These are phyloP conservation scores for Eptesicus fuscus DNA, from an alignment of 2,113 vertebrate genomes.

Conservation along the genomic window DNA sequence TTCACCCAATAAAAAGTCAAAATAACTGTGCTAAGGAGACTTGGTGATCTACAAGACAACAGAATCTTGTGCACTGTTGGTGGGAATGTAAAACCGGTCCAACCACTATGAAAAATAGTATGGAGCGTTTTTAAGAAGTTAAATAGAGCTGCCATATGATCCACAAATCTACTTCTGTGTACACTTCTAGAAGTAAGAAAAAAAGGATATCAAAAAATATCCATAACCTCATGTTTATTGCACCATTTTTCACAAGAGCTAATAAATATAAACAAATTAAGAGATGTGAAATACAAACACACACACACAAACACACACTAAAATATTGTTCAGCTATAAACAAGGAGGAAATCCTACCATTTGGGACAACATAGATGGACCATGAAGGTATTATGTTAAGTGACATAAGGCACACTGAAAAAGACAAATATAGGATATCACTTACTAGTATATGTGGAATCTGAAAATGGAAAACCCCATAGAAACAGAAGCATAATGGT, in stretches of 20 bases:
- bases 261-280: background rate
- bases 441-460: too few species aligned
- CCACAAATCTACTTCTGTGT: background rate
- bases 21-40: background rate
- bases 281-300: background rate
- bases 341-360: background rate
- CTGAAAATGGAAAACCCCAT: background rate
- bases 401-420: background rate
- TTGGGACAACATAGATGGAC: background rate
- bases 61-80: background rate
- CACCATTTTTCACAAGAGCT: background rate
- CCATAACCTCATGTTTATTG: background rate
- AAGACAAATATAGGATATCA: background rate
- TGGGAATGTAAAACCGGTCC: background rate
- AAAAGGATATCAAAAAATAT: background rate
- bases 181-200: background rate
- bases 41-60: background rate
- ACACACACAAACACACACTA: background rate
- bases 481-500: background rate
- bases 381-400: background rate
- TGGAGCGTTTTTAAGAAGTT: background rate
- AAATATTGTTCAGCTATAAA: too few species aligned
- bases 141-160: background rate
- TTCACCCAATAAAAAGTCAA: background rate
- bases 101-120: background rate